Conservation (phyloP, 1,140 invertebrate genomes). For the Calliopsis andreniformis region DNA sequence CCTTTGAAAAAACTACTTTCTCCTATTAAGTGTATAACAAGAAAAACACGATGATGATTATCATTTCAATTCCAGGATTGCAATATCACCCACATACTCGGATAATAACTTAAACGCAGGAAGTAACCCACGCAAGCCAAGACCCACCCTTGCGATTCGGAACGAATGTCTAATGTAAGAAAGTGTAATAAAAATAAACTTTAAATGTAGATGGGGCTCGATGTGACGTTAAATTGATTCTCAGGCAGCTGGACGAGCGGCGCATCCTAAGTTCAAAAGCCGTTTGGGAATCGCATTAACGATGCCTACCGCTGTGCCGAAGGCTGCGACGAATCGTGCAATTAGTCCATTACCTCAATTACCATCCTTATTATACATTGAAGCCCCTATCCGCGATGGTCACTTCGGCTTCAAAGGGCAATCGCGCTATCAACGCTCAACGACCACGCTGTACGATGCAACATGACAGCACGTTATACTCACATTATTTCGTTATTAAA, state of each 20-base stretch:
- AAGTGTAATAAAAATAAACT: slow-evolving; percentile 13
- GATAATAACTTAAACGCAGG: slow-evolving; percentile 7
- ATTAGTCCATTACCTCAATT: slow-evolving; percentile 79
- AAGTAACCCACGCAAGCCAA: slow-evolving; percentile 6
- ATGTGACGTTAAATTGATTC: slow-evolving; percentile 74
- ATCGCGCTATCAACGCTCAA: slow-evolving; percentile 4
- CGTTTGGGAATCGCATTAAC: slow-evolving; percentile 77
- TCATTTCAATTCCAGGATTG: not conserved
- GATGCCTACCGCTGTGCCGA: slow-evolving; percentile 43
- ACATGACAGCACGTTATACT: not conserved
- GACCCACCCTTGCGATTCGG: not conserved
- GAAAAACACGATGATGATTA: too few relatives aligned
- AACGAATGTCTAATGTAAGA: slow-evolving; percentile 27
- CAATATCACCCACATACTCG: not conserved
- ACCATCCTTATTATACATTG: slow-evolving; percentile 66
- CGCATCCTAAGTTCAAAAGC: slow-evolving; percentile 68
- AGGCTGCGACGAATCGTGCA: slow-evolving; percentile 63
- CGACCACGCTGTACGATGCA: not conserved
- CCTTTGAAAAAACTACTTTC: too few relatives aligned
- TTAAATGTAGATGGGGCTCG: not conserved
- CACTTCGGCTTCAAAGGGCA: slow-evolving; percentile 34
- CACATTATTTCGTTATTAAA: too few relatives aligned
- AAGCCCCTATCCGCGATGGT: slow-evolving; percentile 16
- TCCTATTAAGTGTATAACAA: too few relatives aligned
- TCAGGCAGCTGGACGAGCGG: slow-evolving; percentile 67